phyloP scores from a whole-genome alignment of 2,888 invertebrate genomes.

The Hypsopygia costalis region DNA sequence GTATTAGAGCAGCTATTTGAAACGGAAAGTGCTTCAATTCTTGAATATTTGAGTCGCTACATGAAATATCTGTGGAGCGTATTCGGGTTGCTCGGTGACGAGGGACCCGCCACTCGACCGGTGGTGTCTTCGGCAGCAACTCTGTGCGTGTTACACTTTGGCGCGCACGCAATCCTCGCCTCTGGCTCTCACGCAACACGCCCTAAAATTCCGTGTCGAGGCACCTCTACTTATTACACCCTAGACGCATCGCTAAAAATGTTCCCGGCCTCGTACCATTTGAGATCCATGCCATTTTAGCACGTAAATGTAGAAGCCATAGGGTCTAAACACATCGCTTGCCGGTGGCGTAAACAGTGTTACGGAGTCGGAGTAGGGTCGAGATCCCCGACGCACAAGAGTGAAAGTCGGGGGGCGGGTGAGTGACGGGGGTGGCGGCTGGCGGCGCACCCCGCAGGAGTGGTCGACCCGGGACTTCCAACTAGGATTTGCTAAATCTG shows the following conservation, averaged over 20 bases:
- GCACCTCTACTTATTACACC: constrained; percentile 60
- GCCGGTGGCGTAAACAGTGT: constrained; percentile 43
- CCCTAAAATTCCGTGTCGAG: constrained; percentile 43
- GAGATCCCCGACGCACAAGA: constrained; percentile 75
- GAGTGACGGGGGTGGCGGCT: constrained; percentile 49
- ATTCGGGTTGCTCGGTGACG: constrained; percentile 60
- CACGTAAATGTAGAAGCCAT: constrained; percentile 32
- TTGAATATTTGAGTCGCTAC: constrained; percentile 32
- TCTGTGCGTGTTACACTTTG: constrained; percentile 49
- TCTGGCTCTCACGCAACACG: constrained; percentile 37
- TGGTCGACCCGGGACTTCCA: constrained; percentile 73
- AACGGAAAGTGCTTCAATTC: constrained; percentile 23
- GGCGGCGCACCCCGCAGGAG: constrained; percentile 62
- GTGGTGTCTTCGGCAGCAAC: constrained; percentile 72
- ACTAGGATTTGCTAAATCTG: constrained; percentile 76
- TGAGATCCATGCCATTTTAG: constrained; percentile 42
- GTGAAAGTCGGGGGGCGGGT: constrained; percentile 72
- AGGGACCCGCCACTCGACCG: constrained; percentile 68
- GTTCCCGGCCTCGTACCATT: constrained; percentile 65
- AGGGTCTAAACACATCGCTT: constrained; percentile 36
- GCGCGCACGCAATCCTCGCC: constrained; percentile 43
- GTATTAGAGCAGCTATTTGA: constrained; percentile 17
- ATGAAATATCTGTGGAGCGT: constrained; percentile 52
- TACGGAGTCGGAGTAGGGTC: constrained; percentile 46
- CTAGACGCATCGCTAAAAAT: constrained; percentile 67